Base-by-base conservation (phyloP, 2,797 vertebrate species). In the Phoxinus dragarum region DNA sequence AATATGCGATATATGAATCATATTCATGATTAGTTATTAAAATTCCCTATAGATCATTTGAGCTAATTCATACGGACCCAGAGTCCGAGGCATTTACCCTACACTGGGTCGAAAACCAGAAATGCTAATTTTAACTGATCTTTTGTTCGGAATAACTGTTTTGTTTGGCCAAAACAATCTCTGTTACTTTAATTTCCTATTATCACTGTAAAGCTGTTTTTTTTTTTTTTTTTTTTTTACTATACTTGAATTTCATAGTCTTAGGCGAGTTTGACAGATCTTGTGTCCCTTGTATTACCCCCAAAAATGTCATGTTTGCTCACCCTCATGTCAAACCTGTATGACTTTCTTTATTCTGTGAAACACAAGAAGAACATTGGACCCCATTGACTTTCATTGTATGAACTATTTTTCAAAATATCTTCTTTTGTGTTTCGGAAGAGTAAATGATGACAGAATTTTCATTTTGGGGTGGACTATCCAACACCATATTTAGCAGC, bases 371-470 rank as follows among this genome's bases (percentile, higher is more conserved):
- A 11, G 31, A 75, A 36, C 27, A 52, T 8, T 49, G 47, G 5
- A 31, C 31, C 8, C 17, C 5, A 34, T 36, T 52, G 17, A 52
- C 1, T 34, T 74, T 52, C 16, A 4, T 21, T 11, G 27, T 34
- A 74, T 52, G 72, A 31, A 12, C 10, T 61, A 61, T 5, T 44
- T n/a, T n/a, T 71, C 68, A 27, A 61, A 27, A 14, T 61, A 61
- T 47, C 71, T 73, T 73, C 7, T 49, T 73, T 17, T 49, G 42
- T 31, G n/a, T 5, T 49, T 73, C 8, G 14, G 44, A 47, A 10
- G 14, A 73, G 71, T 19, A 73, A 73, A 73, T 73, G 1, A 74
- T 49, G 17, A 75, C 47, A 6, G 47, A 36, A 54, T 76, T 76
- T 16, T n/a, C 0, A 36, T 6, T 75, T 52, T 36, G 14, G 21